phyloP scores from a whole-genome alignment of 2,888 invertebrate species.

The Megaustenia siamemsis region DNA sequence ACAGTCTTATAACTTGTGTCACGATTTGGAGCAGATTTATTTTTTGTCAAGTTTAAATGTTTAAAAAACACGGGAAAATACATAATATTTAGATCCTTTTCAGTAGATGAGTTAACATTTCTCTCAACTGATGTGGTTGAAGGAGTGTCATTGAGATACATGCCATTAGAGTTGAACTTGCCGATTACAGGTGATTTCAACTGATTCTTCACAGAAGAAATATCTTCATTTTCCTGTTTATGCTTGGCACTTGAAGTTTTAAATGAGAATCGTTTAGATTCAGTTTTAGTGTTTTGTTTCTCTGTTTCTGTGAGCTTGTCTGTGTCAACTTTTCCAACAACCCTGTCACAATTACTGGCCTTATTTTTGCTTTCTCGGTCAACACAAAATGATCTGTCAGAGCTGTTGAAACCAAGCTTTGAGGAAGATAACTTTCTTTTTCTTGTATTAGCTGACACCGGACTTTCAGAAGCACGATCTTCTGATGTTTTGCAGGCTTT shows the following conservation, averaged over 20 bases:
- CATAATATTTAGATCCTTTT: neutral
- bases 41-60: neutral
- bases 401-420: neutral
- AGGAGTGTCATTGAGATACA: neutral
- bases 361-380: neutral
- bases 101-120: neutral
- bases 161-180: neutral
- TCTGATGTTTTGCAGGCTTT: neutral
- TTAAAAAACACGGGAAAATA: constrained; percentile 1
- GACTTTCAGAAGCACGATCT: neutral
- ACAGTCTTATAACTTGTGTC: neutral
- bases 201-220: neutral
- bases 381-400: neutral
- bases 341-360: neutral
- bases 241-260: neutral
- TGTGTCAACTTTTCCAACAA: neutral
- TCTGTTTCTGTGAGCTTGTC: neutral
- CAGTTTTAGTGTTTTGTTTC: neutral
- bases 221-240: neutral
- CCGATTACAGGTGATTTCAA: neutral
- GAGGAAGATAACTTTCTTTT: constrained; percentile 33
- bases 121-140: neutral
- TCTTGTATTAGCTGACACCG: neutral
- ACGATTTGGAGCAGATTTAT: neutral
- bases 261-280: neutral